phyloP scores from a whole-genome alignment of 2,113 vertebrate genomes.

The Baryphthengus martii region DNA sequence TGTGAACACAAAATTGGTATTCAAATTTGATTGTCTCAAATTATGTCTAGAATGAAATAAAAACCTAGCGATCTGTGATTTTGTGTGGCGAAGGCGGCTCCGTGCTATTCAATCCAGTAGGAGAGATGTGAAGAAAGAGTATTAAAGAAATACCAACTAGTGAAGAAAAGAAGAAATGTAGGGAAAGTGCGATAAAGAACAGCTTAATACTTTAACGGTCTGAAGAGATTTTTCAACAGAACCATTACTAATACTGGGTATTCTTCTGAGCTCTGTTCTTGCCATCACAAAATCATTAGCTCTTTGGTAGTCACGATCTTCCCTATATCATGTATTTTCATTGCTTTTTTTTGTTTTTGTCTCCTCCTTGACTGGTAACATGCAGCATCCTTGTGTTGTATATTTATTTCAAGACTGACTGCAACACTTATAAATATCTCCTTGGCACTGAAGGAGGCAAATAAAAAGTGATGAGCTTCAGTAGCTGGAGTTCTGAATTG shows the following conservation, averaged over 20 bases:
- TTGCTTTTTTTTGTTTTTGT: slow-evolving; percentile 64
- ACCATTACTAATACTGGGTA: background rate
- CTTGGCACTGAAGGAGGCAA: slow-evolving; percentile 19
- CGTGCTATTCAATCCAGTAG: slow-evolving; percentile 51
- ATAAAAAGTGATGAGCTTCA: slow-evolving; percentile 54
- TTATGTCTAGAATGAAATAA: slow-evolving; percentile 71
- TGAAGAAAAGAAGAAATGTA: slow-evolving; percentile 21
- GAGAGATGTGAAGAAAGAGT: slow-evolving; percentile 55
- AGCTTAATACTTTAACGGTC: slow-evolving; percentile 61
- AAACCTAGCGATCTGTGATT: slow-evolving; percentile 66
- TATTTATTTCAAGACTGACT: slow-evolving; percentile 60
- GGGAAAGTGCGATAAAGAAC: slow-evolving; percentile 32
- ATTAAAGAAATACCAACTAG: background rate
- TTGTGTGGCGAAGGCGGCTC: slow-evolving; percentile 61
- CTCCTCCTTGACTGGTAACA: slow-evolving; percentile 61
- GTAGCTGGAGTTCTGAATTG: slow-evolving; percentile 56
- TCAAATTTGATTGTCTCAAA: slow-evolving; percentile 71
- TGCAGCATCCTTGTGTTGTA: slow-evolving; percentile 42
- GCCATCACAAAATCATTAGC: slow-evolving; percentile 15
- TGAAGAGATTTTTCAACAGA: slow-evolving; percentile 51
- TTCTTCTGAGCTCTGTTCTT: slow-evolving; percentile 33
- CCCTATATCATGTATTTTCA: slow-evolving; percentile 17
- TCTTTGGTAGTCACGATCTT: slow-evolving; percentile 36
- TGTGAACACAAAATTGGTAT: slow-evolving; percentile 72
- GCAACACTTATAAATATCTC: slow-evolving; percentile 63